Conservation (phyloP, 2,797 vertebrate species). For the Eulemur albifrons region DNA sequence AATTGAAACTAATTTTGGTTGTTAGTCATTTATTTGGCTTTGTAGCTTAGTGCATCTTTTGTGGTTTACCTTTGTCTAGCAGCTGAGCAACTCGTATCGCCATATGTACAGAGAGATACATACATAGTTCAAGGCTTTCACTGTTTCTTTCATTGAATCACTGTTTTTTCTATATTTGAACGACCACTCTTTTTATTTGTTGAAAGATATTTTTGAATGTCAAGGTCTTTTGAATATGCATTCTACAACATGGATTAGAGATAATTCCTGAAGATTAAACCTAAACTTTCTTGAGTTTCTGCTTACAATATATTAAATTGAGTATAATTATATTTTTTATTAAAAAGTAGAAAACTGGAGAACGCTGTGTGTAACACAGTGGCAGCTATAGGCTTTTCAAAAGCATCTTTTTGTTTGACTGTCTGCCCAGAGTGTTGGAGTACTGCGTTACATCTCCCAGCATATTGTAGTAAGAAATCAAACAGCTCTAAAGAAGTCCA, state of each 20-base stretch:
- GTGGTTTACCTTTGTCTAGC: neutral
- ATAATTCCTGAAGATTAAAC: neutral
- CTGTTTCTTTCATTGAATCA: neutral
- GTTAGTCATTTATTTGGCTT: slow-evolving; percentile 73
- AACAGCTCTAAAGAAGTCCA: slow-evolving; percentile 5
- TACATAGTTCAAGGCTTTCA: neutral
- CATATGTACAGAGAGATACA: neutral
- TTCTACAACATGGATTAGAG: neutral
- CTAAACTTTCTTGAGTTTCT: slow-evolving; percentile 6
- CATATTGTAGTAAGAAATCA: neutral
- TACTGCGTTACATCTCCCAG: neutral
- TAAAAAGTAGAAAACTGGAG: neutral
- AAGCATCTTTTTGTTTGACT: neutral
- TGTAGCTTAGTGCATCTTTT: neutral
- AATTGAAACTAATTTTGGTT: slow-evolving; percentile 72
- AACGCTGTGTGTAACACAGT: neutral
- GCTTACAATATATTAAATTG: neutral
- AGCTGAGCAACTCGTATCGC: neutral
- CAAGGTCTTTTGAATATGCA: neutral
- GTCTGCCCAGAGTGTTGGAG: neutral
- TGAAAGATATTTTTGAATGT: slow-evolving; percentile 8
- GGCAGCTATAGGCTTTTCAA: neutral
- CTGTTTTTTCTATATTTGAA: neutral
- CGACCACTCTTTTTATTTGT: neutral
- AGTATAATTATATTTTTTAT: neutral